Evolutionary conservation across 2,113 vertebrate genomes (phyloP).

Genomic region (Neodon shergylaensis): DNA sequence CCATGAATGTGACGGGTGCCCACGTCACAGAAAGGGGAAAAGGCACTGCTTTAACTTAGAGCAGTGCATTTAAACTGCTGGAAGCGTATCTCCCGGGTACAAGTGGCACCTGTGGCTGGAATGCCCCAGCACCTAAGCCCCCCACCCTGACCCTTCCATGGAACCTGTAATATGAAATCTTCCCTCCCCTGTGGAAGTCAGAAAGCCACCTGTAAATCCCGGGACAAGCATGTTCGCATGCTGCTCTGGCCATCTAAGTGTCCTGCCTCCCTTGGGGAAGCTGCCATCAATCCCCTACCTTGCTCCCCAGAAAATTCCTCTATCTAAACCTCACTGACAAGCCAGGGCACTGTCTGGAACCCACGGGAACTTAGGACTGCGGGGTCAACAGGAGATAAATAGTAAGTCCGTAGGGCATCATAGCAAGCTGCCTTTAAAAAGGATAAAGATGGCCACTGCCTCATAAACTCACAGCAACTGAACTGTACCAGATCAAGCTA

Average conservation of each 20-base stretch:
- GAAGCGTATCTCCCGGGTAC: neutral
- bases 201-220: neutral
- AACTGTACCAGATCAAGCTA: neutral
- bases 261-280: neutral
- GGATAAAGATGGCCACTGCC: neutral
- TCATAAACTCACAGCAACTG: neutral
- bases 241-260: neutral
- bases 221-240: neutral
- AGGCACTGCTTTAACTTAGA: neutral
- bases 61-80: neutral
- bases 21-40: neutral
- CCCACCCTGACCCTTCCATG: neutral
- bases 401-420: accelerated
- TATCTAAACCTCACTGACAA: neutral
- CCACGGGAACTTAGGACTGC: neutral
- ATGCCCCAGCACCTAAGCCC: neutral
- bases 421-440: accelerated
- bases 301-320: neutral
- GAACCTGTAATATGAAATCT: neutral
- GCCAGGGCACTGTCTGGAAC: no score
- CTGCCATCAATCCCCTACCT: neutral
- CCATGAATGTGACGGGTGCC: neutral
- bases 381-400: accelerated
- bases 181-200: neutral
- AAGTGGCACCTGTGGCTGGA: slow-evolving; percentile 33